Evolutionary conservation across 1,140 invertebrate genomes (phyloP).

Genomic region (Oncopodura yosiiana): DNA sequence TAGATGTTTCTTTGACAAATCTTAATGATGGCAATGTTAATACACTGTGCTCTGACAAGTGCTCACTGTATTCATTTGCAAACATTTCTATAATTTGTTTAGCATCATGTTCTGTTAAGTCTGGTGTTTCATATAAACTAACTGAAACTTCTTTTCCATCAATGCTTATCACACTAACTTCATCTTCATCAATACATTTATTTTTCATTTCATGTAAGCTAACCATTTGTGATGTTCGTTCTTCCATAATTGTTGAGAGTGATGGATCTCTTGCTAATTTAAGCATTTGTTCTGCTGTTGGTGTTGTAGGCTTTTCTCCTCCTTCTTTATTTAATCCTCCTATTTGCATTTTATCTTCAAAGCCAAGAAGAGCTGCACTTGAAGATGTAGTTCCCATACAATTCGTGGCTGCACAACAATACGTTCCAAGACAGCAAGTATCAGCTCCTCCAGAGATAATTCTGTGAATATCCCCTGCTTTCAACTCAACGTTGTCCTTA

Average conservation of each 20-base stretch:
- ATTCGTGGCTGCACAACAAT: constrained; percentile 71
- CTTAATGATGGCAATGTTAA: constrained; percentile 77
- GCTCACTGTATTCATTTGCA: constrained; percentile 79
- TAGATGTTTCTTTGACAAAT: constrained; percentile 78
- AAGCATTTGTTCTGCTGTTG: background rate
- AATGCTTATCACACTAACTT: constrained; percentile 71
- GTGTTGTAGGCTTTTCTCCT: constrained; percentile 1
- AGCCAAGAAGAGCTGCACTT: constrained; percentile 74
- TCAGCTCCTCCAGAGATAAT: constrained; percentile 81
- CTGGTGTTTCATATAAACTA: constrained; percentile 80
- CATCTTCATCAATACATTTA: constrained; percentile 58
- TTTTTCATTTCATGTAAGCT: constrained; percentile 65
- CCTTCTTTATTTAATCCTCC: constrained; percentile 7
- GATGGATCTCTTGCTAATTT: constrained; percentile 53
- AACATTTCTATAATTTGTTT: constrained; percentile 87
- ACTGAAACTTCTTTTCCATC: constrained; percentile 85
- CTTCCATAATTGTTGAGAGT: constrained; percentile 79
- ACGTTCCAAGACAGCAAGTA: constrained; percentile 79
- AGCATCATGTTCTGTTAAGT: constrained; percentile 76
- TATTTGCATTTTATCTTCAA: constrained; percentile 55
- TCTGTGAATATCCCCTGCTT: constrained; percentile 79
- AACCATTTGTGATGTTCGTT: constrained; percentile 64
- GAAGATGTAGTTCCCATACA: constrained; percentile 83
- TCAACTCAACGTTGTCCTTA: constrained; percentile 77
- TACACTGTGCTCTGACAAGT: constrained; percentile 75